Conservation (phyloP, 1,140 invertebrate species). For the Argopecten irradians region DNA sequence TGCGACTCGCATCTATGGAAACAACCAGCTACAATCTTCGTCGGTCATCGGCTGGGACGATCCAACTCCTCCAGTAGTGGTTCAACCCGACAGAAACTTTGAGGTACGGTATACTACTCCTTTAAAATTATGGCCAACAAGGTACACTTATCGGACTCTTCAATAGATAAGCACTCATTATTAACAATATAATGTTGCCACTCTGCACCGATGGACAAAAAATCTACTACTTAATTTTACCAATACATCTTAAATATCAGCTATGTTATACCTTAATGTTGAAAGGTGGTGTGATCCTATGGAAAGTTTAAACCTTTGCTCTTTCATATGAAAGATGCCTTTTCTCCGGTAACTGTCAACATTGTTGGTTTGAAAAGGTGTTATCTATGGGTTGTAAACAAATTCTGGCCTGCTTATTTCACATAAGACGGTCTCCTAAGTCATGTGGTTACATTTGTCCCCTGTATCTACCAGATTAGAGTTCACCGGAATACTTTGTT, state of each 20-base stretch:
- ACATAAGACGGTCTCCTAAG: neutral
- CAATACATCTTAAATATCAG: conserved; percentile 40
- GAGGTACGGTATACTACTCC: no score
- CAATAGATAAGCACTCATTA: neutral
- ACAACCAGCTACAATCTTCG: conserved; percentile 34
- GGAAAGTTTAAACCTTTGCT: neutral
- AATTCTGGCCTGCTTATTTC: neutral
- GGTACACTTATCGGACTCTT: neutral
- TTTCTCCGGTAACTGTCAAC: conserved; percentile 34
- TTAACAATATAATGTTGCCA: conserved; percentile 31
- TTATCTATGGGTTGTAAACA: neutral
- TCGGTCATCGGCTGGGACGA: conserved; percentile 15
- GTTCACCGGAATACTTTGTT: conserved; percentile 26
- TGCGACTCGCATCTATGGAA: conserved; percentile 18
- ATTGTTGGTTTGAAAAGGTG: neutral
- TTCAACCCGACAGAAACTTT: conserved; percentile 28
- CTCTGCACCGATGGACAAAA: conserved; percentile 18
- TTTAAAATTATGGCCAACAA: conserved; percentile 30
- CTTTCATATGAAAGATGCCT: neutral
- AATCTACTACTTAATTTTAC: conserved; percentile 37
- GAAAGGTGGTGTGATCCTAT: neutral
- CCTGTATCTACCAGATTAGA: conserved; percentile 41
- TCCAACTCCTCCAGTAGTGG: neutral
- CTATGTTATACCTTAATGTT: conserved; percentile 30
- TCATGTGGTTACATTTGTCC: conserved; percentile 3